A percentile compares a stretch with the other conserved stretches of the same genome.
These are phyloP conservation scores for Antedon bifida DNA, from an alignment of 35 echinoderm and acorn worm species.

Conservation along the genomic window DNA sequence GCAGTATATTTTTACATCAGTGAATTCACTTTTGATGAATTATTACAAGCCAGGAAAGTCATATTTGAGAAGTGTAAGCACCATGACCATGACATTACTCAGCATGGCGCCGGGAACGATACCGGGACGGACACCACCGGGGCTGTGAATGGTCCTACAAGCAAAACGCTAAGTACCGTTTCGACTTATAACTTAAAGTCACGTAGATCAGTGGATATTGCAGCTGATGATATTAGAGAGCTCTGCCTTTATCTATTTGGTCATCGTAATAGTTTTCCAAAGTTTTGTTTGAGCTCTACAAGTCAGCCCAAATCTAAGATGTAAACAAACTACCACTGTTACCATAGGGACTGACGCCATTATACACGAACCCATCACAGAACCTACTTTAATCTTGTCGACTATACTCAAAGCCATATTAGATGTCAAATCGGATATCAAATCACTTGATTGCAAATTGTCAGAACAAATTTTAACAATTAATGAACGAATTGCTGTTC, in stretches of 20 bases:
- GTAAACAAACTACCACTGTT: background rate
- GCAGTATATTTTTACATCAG: too few relatives aligned
- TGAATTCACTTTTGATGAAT: too few relatives aligned
- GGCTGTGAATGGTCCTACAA: background rate
- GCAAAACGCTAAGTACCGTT: background rate
- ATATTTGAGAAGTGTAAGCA: too few relatives aligned
- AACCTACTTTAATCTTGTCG: background rate
- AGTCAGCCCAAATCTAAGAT: background rate
- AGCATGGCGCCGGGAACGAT: background rate
- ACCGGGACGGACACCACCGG: background rate
- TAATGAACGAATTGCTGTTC: background rate
- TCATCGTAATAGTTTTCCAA: background rate
- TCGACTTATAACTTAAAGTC: background rate
- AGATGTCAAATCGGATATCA: background rate
- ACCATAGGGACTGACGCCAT: background rate
- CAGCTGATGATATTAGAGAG: background rate
- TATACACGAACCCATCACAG: background rate
- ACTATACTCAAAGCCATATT: background rate
- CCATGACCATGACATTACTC: too few relatives aligned
- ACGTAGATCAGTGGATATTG: background rate
- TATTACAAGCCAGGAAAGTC: too few relatives aligned
- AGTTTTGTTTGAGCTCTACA: background rate
- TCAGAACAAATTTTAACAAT: background rate
- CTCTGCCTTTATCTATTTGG: background rate
- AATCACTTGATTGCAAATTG: background rate